A percentile compares a stretch with the other conserved stretches of the same genome.
These are phyloP conservation scores for Xestobium rufovillosum DNA, from an alignment of 2,888 invertebrate genomes.

Conservation along the genomic window DNA sequence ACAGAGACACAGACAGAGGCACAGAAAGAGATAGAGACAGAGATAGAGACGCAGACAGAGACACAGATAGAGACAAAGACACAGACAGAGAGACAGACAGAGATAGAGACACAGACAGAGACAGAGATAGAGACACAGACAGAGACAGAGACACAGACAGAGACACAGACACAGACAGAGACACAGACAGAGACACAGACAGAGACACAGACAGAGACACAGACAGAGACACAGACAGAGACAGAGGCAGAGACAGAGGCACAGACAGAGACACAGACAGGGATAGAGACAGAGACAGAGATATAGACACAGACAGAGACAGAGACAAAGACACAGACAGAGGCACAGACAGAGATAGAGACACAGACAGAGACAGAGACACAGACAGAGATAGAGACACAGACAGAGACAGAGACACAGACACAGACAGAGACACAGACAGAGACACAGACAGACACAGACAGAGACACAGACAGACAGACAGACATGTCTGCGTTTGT, in stretches of 20 bases:
- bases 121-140: not conserved
- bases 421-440: conserved; percentile 1
- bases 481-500: not conserved
- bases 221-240: conserved; percentile 2
- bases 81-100: conserved; percentile 6
- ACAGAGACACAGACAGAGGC: conserved; percentile 3
- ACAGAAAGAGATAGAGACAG: not conserved
- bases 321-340: conserved; percentile 3
- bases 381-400: conserved; percentile 5
- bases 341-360: conserved; percentile 5
- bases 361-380: conserved; percentile 3
- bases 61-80: conserved; percentile 3
- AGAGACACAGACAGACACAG: conserved; percentile 6
- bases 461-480: too few relatives aligned
- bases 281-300: conserved; percentile 4
- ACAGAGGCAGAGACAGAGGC: conserved; percentile 2
- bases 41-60: not conserved
- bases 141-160: conserved; percentile 2
- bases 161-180: conserved; percentile 1
- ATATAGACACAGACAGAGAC: conserved; percentile 2
- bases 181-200: not conserved
- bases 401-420: not conserved
- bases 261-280: conserved; percentile 1
- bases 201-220: conserved; percentile 2
- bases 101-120: conserved; percentile 6